These are phyloP conservation scores for Phasianus colchicus DNA, from an alignment of 2,113 vertebrate species.

Conservation along the genomic window DNA sequence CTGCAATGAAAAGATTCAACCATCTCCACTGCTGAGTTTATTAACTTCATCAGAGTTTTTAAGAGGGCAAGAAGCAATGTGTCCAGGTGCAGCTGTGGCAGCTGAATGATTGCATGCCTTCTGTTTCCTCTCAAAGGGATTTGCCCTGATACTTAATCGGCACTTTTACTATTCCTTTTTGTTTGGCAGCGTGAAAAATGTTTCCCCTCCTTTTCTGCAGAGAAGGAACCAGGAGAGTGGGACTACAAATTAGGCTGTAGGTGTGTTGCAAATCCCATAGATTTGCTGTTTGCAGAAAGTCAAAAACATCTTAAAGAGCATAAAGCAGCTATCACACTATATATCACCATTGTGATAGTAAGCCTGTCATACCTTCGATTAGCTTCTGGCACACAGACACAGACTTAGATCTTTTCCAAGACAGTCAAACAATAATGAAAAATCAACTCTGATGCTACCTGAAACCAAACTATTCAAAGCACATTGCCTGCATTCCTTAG, in stretches of 20 bases:
- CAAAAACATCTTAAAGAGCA: constrained; percentile 18
- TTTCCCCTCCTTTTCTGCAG: neutral
- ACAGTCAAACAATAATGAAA: constrained; percentile 55
- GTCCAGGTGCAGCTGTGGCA: neutral
- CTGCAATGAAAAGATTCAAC: neutral
- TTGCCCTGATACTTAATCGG: constrained; percentile 18
- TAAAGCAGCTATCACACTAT: constrained; percentile 19
- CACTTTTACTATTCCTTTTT: neutral
- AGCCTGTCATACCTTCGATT: neutral
- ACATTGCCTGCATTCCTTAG: constrained; percentile 60
- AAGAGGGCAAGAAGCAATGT: neutral
- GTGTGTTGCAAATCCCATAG: constrained; percentile 13
- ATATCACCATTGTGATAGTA: neutral
- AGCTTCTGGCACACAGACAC: constrained; percentile 37
- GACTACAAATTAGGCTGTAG: neutral
- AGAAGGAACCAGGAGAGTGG: neutral
- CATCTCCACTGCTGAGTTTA: neutral
- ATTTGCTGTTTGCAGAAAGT: constrained; percentile 44
- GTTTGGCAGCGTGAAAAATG: neutral
- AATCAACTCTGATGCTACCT: constrained; percentile 71
- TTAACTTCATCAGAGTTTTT: neutral
- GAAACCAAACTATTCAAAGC: constrained; percentile 64
- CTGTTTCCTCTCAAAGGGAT: constrained; percentile 29
- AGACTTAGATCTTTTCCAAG: constrained; percentile 53
- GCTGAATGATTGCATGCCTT: neutral